Base-by-base conservation (phyloP, 2,113 vertebrate species). In the Glaucomys volans region DNA sequence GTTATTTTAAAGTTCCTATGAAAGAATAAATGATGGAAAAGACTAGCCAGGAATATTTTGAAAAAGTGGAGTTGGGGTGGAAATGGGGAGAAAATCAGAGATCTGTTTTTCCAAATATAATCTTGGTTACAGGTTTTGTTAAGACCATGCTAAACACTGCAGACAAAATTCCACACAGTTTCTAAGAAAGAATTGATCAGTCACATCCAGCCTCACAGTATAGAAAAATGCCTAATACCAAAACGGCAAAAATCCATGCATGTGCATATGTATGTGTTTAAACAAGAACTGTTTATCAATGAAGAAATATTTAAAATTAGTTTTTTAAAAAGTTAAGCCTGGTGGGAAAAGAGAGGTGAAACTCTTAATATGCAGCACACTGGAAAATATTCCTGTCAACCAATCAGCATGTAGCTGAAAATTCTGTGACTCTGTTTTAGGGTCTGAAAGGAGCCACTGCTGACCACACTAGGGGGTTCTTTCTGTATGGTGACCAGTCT, bases 121-220 rank as follows among this genome's bases (percentile, higher is more conserved):
- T 47, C 13, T 75, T 7, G 75, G 59, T 47, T 52, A 81, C 7
- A 96, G 24, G 75, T 37, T 28, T 77, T 35, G 91, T 47, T 37
- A 8, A 85, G 54, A 44, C 52, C 59, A 80, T 42, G 64, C 18
- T 44, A 75, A 12, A 59, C 28, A 69, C 42, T 91, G 9, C 3
- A 92, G 40, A 52, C 0, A 72, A 35, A 89, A 37, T 2, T 50
- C 6, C 6, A 66, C 44, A 52, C 52, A 87, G 7, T 20, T 92
- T 87, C 82, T 89, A 76, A 81, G 24, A 66, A 94, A 86, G 24
- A 87, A 95, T 30, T 72, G 24, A 77, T 74, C 30, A 80, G 47
- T 20, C 32, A 77, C 14, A 32, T 54, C 35, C 57, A 92, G 37
- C 32, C 22, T 91, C 76, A 80, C 1, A 83, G 44, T 59, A 85